Percentiles rank a stretch among this genome's conserved stretches.
Conservation (phyloP, 2,113 vertebrate genomes). For the Shinisaurus crocodilurus region DNA sequence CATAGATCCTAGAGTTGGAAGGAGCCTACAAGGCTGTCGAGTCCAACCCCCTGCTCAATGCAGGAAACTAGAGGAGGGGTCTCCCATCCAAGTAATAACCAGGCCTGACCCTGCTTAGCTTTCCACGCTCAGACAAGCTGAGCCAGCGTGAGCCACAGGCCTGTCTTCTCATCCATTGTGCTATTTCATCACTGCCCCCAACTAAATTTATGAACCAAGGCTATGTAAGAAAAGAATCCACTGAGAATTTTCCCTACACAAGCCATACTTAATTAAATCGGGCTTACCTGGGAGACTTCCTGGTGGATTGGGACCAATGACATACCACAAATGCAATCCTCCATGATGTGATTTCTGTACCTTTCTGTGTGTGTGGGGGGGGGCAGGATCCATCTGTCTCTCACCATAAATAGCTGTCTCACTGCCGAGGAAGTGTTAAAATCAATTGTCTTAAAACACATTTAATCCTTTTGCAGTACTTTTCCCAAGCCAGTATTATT, state of each 20-base stretch:
- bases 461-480: conserved; percentile 17
- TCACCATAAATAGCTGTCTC: neutral
- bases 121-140: no score
- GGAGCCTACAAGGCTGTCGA: no score
- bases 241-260: neutral
- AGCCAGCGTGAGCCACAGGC: no score
- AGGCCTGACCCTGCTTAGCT: no score
- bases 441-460: neutral
- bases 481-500: conserved; percentile 38
- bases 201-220: neutral
- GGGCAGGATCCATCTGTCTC: neutral
- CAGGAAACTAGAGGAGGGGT: no score
- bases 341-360: neutral
- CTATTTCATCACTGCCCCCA: neutral
- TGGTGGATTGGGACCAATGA: neutral
- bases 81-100: no score
- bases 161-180: no score
- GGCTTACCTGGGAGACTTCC: neutral
- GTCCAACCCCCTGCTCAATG: no score
- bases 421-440: neutral
- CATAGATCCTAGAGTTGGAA: no score
- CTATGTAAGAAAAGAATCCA: neutral
- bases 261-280: neutral
- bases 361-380: neutral
- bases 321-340: neutral